Base-by-base conservation (phyloP, 2,113 vertebrate species). In the Lasiurus borealis region DNA sequence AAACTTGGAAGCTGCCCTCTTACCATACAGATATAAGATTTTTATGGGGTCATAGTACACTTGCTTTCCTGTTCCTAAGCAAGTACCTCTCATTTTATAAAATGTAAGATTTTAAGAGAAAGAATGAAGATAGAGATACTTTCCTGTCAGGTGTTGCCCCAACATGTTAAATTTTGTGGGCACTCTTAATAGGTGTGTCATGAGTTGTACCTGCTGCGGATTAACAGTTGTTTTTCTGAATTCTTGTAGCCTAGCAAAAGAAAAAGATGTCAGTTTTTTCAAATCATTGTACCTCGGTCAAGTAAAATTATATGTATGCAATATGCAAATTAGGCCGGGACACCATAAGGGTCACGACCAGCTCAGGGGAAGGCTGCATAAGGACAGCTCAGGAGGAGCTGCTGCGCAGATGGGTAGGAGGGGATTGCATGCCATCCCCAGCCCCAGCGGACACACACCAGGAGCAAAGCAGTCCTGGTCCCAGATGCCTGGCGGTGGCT, bases 1-100 rank as follows among this genome's bases (percentile, higher is more conserved):
- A 94, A 50, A 80, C 59, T 95, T 80, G 90, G 94, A 97, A 80
- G 50, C 64, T 52, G 44, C 86, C 66, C 75, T 85, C 92, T 68
- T 93, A 54, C 87, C 48, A 68, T 88, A 94, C 59, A 80, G 85
- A 95, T 46, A 46, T 0, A 52, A 90, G 59, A 85, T 54, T 81
- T 81, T 92, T 46, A 52, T 64, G 52, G 23, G 13, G n/a, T 73
- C 40, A 27, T 7, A 29, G 16, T 48, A 36, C 59, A 62, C 25
- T 48, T 72, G 88, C 19, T 64, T 90, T 66, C 19, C 57, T 82
- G 34, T 62, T 29, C 16, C 52, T 69, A 29, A 29, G 27, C 16
- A 36, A 82, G 34, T 29, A 72, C 14, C 19, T 93, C 81, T 71
- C 48, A 19, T 34, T 54, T 57, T 29, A 34, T 10, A 69, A 18